Base-by-base conservation (phyloP, 2,888 invertebrate species). In the Scotopteryx bipunctaria region DNA sequence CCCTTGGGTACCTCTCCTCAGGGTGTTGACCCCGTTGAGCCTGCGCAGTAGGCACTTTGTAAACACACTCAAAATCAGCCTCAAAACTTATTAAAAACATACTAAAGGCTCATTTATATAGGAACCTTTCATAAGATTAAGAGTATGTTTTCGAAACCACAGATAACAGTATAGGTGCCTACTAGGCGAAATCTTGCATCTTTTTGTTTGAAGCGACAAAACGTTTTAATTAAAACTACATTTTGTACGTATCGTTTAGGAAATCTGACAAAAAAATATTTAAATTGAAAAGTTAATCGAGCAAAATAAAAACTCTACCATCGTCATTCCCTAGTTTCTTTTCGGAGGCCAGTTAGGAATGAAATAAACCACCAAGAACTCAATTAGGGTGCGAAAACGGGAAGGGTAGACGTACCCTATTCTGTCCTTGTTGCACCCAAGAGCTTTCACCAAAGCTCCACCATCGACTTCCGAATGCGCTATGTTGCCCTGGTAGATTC, bases 401-500 rank as follows among this genome's bases (percentile, higher is more conserved):
- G 81, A n/a, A 80, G 68, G 71, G 64, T 68, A 52, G 59, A 52
- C 40, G 53, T 52, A 41, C 62, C 71, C 66, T 62, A 59, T 66
- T 62, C 65, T 58, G 61, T 87, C 83, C 75, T 66, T 77, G 66
- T 86, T 79, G 47, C 78, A 69, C 86, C 17, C 42, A 60, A 21
- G 67, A 83, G 84, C 86, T 89, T 88, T 80, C 25, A 17, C 51
- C 58, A 70, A 76, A 86, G 86, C 86, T 87, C 69, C 71, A 55
- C 59, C 55, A 33, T 50, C 40, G 36, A 73, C 50, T 78, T 81
- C 73, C 68, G 59, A 38, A 15, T 9, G 32, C 11, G 49, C 57
- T 71, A 71, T 84, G 81, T 16, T 54, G 51, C 66, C 87, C 83
- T 90, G 81, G 87, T 91, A 88, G 62, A 78, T 87, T 90, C 87